These are phyloP conservation scores for Hypotaenidia philippensis DNA, from an alignment of 2,797 vertebrate genomes.

Conservation along the genomic window DNA sequence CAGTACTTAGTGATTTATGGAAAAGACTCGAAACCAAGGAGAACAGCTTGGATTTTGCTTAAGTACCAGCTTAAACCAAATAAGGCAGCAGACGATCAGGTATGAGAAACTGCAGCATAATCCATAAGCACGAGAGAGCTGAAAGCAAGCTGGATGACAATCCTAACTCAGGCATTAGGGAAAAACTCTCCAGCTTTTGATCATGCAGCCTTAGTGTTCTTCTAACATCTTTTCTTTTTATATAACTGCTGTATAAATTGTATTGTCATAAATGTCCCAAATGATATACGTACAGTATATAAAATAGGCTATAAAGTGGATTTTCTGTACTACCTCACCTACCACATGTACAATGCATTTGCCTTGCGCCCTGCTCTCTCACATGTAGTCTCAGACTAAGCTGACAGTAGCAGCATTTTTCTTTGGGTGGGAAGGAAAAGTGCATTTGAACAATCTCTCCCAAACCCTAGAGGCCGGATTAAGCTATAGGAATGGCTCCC, in stretches of 20 bases:
- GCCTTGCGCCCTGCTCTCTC: not conserved
- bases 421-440: not conserved
- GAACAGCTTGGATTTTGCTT: conserved; percentile 24
- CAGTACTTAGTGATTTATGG: not conserved
- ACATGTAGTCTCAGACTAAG: not conserved
- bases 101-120: conserved; percentile 24
- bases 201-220: not conserved
- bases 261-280: conserved; percentile 33
- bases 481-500: not conserved
- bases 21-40: not conserved
- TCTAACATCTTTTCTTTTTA: conserved; percentile 29
- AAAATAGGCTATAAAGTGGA: conserved; percentile 32
- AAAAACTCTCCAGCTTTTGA: not conserved
- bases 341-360: conserved; percentile 25
- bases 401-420: conserved; percentile 16
- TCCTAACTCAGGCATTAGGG: not conserved
- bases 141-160: conserved; percentile 19
- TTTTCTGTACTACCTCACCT: conserved; percentile 42
- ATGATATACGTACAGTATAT: conserved; percentile 32
- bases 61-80: conserved; percentile 49
- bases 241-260: conserved; percentile 33
- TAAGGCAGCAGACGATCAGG: conserved; percentile 39
- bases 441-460: not conserved
- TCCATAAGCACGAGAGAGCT: not conserved
- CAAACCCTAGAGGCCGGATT: not conserved